Percentiles rank a stretch among this genome's conserved stretches.
Conservation (phyloP, 2,113 vertebrate genomes). For the Gila orcuttii region DNA sequence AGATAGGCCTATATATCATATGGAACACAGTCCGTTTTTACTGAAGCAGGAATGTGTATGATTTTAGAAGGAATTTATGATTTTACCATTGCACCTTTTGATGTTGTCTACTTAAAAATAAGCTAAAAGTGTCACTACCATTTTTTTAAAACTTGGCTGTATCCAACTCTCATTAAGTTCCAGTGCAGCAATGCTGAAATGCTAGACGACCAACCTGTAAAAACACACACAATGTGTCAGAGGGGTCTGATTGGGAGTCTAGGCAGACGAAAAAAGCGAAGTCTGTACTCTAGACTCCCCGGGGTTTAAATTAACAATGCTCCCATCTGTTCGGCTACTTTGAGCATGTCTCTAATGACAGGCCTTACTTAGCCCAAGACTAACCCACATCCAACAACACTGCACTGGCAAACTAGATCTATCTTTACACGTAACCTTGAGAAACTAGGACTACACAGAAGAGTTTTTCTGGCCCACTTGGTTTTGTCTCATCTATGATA, state of each 20-base stretch:
- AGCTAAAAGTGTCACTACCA: background rate
- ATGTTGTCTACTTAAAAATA: background rate
- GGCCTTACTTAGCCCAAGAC: conserved; percentile 67
- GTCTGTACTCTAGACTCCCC: conserved; percentile 65
- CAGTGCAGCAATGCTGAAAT: conserved; percentile 63
- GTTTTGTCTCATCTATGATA: conserved; percentile 27
- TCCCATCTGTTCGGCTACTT: conserved; percentile 63
- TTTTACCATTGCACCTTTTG: background rate
- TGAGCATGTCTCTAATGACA: conserved; percentile 65
- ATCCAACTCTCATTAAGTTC: conserved; percentile 68
- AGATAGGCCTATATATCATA: conserved; percentile 14
- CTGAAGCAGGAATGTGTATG: background rate
- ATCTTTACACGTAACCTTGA: conserved; percentile 81
- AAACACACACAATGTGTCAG: conserved; percentile 15
- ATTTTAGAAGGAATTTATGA: background rate
- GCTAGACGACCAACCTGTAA: conserved; percentile 48
- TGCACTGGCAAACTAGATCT: conserved; percentile 65
- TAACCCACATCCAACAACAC: conserved; percentile 70
- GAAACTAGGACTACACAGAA: conserved; percentile 72
- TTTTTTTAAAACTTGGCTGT: background rate
- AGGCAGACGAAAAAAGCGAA: conserved; percentile 61
- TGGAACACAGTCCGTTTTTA: conserved; percentile 39
- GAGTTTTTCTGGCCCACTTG: conserved; percentile 63
- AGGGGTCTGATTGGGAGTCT: conserved; percentile 35
- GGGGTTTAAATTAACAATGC: conserved; percentile 72